phyloP scores from a whole-genome alignment of 2,113 vertebrate species.

The Romanogobio albipinnatus region DNA sequence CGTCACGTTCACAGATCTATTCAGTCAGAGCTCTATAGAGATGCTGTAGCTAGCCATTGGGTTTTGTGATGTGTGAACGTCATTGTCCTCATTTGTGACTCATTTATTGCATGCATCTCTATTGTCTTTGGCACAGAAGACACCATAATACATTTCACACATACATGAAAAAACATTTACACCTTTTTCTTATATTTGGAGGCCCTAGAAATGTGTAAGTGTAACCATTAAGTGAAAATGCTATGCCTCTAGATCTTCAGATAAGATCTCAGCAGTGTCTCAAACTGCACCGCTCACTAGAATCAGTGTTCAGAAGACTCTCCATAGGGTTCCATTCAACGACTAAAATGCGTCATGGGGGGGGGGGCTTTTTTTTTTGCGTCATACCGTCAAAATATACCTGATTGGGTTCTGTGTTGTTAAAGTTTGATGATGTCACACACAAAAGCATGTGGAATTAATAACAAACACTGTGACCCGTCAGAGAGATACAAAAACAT shows the following conservation, averaged over 20 bases:
- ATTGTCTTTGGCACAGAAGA: neutral
- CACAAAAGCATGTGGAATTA: neutral
- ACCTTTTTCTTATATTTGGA: neutral
- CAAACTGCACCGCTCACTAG: too few species aligned
- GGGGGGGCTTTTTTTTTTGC: neutral
- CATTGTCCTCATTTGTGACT: neutral
- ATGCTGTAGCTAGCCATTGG: neutral
- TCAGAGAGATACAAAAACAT: neutral
- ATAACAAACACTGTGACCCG: neutral
- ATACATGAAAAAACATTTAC: neutral
- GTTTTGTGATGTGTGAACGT: neutral
- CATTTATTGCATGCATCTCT: constrained; percentile 9
- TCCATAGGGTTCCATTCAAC: neutral
- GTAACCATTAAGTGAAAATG: neutral
- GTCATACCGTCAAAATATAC: neutral
- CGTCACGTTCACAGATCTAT: neutral
- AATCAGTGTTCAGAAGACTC: neutral
- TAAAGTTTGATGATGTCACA: neutral
- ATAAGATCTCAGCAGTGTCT: neutral
- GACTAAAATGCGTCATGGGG: neutral
- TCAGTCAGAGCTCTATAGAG: constrained; percentile 42
- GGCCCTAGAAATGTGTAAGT: neutral
- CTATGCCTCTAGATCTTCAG: neutral
- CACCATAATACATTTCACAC: neutral
- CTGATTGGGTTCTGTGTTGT: neutral